Evolutionary conservation across 1,140 invertebrate genomes (phyloP).

Genomic region (Calosoma granatense): DNA sequence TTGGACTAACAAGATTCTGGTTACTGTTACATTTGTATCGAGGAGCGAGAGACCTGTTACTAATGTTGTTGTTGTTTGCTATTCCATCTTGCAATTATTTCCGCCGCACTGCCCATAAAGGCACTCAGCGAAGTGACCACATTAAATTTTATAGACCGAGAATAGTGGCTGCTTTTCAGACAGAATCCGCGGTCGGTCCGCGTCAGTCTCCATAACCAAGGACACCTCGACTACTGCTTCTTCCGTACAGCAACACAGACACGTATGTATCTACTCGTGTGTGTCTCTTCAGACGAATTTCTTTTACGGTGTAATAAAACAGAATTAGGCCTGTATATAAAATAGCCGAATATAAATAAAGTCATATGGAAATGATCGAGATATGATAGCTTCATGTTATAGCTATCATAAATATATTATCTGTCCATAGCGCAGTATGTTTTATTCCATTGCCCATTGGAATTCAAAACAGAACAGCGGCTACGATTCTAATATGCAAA

Average conservation of each 20-base stretch:
- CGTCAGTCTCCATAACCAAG: neutral
- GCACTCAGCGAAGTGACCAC: slow-evolving; percentile 3
- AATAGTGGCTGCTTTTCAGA: neutral
- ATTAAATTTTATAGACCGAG: slow-evolving; percentile 5
- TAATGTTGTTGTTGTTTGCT: neutral
- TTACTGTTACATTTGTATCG: neutral
- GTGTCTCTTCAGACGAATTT: too few species aligned
- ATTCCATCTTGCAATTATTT: neutral
- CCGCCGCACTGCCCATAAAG: neutral
- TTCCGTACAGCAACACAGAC: neutral
- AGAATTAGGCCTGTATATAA: neutral
- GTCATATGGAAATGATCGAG: slow-evolving; percentile 6
- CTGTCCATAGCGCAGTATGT: neutral
- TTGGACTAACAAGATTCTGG: neutral
- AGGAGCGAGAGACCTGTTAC: too few species aligned
- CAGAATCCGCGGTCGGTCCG: neutral
- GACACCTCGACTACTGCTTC: neutral
- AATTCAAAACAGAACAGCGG: neutral
- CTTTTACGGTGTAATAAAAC: neutral
- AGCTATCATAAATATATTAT: slow-evolving; percentile 1
- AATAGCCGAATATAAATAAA: neutral
- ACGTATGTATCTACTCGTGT: too few species aligned
- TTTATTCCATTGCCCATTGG: neutral
- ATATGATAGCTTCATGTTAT: neutral
- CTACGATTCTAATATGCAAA: neutral